These are phyloP conservation scores for Masticophis lateralis DNA, from an alignment of 2,797 vertebrate species.

Conservation along the genomic window DNA sequence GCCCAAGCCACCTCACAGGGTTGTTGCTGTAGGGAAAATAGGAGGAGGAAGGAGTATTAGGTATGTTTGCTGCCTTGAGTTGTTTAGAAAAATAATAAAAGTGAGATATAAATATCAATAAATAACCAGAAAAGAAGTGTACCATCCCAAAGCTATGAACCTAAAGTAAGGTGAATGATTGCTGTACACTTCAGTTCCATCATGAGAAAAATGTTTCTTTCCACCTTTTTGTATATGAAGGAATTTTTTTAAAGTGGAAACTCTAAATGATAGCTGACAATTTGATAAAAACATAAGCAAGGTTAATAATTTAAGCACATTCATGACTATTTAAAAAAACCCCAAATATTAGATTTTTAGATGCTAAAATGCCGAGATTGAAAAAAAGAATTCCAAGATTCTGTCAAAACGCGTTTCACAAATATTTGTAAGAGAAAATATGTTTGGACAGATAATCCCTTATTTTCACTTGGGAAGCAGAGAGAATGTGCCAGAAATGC, in stretches of 20 bases:
- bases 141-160: background rate
- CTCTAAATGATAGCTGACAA: background rate
- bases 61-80: background rate
- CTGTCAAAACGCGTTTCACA: background rate
- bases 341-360: conserved; percentile 7
- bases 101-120: background rate
- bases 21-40: background rate
- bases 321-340: background rate
- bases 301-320: background rate
- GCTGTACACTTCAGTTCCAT: background rate
- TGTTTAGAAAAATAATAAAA: background rate
- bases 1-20: background rate
- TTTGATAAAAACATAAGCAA: background rate
- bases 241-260: background rate
- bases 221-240: background rate
- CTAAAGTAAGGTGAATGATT: background rate
- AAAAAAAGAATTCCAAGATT: background rate
- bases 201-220: background rate
- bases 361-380: background rate
- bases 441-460: conserved; percentile 9
- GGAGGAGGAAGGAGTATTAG: background rate
- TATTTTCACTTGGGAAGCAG: background rate
- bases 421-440: conserved; percentile 18
- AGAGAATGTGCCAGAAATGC: conserved; percentile 6
- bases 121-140: background rate